Evolutionary conservation across 2,113 vertebrate species (phyloP), one percentile per base, ranked within the genome.

Genomic region (Nerophis lumbriciformis): DNA sequence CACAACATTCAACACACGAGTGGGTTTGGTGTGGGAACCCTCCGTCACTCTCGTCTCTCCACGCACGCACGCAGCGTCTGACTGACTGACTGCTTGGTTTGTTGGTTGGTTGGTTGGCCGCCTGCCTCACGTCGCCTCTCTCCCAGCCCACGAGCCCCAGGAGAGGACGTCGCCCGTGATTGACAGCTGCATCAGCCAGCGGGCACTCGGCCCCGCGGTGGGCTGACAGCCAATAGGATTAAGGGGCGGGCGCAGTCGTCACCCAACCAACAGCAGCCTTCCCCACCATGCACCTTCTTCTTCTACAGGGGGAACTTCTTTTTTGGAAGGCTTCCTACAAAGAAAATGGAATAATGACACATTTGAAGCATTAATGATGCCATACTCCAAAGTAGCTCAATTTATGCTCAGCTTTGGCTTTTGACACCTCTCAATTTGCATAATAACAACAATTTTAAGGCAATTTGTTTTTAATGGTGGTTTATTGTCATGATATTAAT

Each of bases 131-230:
- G 84, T 80, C 83, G 68, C 77, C 58, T 65, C 36, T 65, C 36
- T 38, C 28, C 8, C 13, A 64, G 87, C 82, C 42, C 85, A 80
- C 88, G 75, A 57, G 87, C 85, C 82, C 79, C 82, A 85, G 78
- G 85, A 87, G 85, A 87, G 85, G 87, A 86, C 44, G 87, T 83
- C 78, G 68, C 62, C 71, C 69, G 65, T 90, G 90, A 91, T 85
- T 90, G 91, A 85, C 91, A 88, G 88, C 78, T 75, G 66, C 63
- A 63, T 64, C 63, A 84, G 76, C 91, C 91, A 90, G 75, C 90
- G 76, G 81, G 77, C 70, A 73, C 69, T 61, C 75, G 73, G 78
- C 78, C 78, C 83, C 72, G 76, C 71, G 80, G 80, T 72, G 66
- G 71, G 68, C 71, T 79, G 38, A 74, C 71, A 88, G 82, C 90